phyloP scores from a whole-genome alignment of 2,113 vertebrate genomes.

The Channa maculata region DNA sequence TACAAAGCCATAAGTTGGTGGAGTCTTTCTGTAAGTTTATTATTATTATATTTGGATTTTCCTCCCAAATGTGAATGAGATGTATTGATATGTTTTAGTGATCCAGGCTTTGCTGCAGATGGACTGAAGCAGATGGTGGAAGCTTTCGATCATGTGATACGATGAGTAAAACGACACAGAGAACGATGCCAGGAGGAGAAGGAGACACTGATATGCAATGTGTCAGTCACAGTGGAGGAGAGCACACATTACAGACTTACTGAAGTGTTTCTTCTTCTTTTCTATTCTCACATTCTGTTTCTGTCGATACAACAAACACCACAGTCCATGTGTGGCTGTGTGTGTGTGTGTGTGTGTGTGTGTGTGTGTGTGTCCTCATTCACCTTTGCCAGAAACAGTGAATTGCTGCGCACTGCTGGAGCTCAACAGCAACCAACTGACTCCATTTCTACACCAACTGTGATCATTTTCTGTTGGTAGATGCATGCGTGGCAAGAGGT shows the following conservation, averaged over 20 bases:
- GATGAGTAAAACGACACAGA: conserved; percentile 20
- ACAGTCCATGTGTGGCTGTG: conserved; percentile 1
- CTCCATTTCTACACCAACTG: conserved; percentile 30
- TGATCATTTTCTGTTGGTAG: conserved; percentile 28
- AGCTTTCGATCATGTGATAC: conserved; percentile 27
- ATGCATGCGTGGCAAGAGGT: conserved; percentile 21
- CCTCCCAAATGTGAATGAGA: conserved; percentile 19
- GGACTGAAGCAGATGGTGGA: conserved; percentile 50
- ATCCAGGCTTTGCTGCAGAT: conserved; percentile 47
- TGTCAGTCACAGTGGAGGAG: background rate
- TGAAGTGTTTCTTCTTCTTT: conserved; percentile 9
- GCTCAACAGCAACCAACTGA: conserved; percentile 17
- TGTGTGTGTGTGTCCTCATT: conserved; percentile 16
- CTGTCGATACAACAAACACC: conserved; percentile 16
- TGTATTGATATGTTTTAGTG: background rate
- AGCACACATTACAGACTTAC: background rate
- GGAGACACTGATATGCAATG: conserved; percentile 31
- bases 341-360: conserved; percentile 1
- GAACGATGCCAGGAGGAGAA: conserved; percentile 15
- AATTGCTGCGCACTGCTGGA: conserved; percentile 23
- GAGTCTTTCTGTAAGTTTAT: conserved; percentile 2
- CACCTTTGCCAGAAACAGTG: conserved; percentile 40
- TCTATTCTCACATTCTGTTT: conserved; percentile 22
- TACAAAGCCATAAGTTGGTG: too few species aligned
- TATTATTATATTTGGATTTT: background rate